Percentiles rank a stretch among this genome's conserved stretches.
These are phyloP conservation scores for Lacerta viridis DNA, from an alignment of 2,797 vertebrate species.

Conservation along the genomic window DNA sequence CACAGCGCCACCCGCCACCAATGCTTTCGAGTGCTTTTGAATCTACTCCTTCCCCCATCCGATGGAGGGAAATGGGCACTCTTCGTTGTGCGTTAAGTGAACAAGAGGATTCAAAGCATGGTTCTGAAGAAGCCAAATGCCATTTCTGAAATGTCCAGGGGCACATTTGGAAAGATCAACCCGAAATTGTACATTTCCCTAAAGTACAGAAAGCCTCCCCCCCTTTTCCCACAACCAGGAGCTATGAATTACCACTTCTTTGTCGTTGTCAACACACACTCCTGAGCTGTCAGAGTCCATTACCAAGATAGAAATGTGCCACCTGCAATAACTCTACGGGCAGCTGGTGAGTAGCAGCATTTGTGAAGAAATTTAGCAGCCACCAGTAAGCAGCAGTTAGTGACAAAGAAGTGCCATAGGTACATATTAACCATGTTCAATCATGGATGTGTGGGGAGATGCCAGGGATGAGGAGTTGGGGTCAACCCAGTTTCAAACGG, in stretches of 20 bases:
- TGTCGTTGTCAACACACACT: neutral
- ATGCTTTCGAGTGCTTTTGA: no score
- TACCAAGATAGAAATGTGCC: neutral
- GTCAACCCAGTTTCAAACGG: neutral
- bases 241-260: neutral
- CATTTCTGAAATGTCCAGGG: neutral
- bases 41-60: neutral
- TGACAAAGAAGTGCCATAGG: neutral
- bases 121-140: neutral
- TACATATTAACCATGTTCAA: no score
- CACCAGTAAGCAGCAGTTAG: neutral
- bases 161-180: slow-evolving; percentile 13
- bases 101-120: neutral
- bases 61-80: neutral
- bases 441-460: neutral
- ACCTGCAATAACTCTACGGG: neutral
- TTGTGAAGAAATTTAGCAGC: neutral
- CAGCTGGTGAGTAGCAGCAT: neutral
- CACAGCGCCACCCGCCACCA: no score
- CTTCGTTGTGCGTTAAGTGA: neutral
- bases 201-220: neutral
- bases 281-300: neutral
- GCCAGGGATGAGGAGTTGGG: no score
- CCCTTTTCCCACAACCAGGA: neutral
- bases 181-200: neutral